Conservation (phyloP, 2,797 vertebrate species). For the Propithecus perrieri region DNA sequence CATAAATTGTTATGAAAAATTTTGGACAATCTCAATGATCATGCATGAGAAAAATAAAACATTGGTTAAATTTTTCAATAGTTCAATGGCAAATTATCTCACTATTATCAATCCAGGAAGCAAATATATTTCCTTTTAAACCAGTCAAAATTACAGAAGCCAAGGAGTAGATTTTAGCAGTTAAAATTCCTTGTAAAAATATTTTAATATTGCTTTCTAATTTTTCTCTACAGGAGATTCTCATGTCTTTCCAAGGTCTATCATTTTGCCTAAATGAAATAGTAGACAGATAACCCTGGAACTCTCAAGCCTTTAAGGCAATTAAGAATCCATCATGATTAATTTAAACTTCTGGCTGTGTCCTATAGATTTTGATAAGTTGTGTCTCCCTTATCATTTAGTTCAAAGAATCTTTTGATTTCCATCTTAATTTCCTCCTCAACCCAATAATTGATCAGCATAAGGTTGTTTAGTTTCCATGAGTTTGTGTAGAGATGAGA, state of each 20-base stretch:
- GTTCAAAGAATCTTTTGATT: too few relatives aligned
- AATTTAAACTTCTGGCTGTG: neutral
- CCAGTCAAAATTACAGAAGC: neutral
- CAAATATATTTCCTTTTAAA: constrained; percentile 10
- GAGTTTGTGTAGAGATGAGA: too few relatives aligned
- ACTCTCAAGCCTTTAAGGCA: neutral
- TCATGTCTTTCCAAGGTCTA: neutral
- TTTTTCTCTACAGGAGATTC: neutral
- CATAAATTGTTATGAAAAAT: neutral
- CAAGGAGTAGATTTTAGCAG: neutral
- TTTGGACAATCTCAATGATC: constrained; percentile 1
- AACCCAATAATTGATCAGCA: too few relatives aligned
- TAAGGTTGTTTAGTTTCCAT: too few relatives aligned
- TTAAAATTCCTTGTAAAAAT: constrained; percentile 9
- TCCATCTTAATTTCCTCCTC: too few relatives aligned
- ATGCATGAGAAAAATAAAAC: constrained; percentile 10
- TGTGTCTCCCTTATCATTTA: too few relatives aligned
- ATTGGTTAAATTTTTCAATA: neutral
- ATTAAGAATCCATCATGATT: neutral
- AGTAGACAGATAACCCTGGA: neutral
- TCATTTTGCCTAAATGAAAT: neutral
- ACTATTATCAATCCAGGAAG: neutral
- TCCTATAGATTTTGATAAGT: too few relatives aligned
- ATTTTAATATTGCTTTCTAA: neutral
- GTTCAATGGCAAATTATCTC: neutral